These are phyloP conservation scores for Chelon labrosus DNA, from an alignment of 2,797 vertebrate species.

Conservation along the genomic window DNA sequence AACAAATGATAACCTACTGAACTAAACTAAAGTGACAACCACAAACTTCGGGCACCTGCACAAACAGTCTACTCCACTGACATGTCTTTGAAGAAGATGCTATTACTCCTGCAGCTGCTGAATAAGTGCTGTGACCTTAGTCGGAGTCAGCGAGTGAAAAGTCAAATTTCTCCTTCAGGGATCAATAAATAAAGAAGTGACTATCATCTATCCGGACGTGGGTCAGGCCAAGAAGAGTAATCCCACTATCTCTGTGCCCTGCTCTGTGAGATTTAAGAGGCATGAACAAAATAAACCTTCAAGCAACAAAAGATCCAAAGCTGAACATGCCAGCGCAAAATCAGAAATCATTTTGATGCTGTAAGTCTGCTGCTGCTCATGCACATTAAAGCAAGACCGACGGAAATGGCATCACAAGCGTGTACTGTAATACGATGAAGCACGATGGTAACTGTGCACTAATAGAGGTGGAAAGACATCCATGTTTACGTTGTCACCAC, in stretches of 20 bases:
- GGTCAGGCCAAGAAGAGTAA: conserved; percentile 40
- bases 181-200: conserved; percentile 47
- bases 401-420: conserved; percentile 13
- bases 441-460: conserved; percentile 4
- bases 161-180: conserved; percentile 46
- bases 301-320: conserved; percentile 29
- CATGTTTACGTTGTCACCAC: conserved; percentile 57
- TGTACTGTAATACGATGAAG: conserved; percentile 38
- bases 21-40: not conserved
- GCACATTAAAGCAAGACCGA: conserved; percentile 1
- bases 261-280: conserved; percentile 35
- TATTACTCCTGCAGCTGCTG: not conserved
- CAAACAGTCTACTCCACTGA: conserved; percentile 20
- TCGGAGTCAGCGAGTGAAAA: conserved; percentile 19
- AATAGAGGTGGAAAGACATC: conserved; percentile 28
- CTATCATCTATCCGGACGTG: conserved; percentile 33
- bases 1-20: not conserved
- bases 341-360: not conserved
- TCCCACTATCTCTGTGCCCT: conserved; percentile 21
- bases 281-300: conserved; percentile 49
- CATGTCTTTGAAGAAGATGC: conserved; percentile 26
- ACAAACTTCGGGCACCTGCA: conserved; percentile 12
- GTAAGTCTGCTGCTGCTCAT: not conserved
- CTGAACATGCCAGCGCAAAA: conserved; percentile 25
- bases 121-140: conserved; percentile 21